Base-by-base conservation (phyloP, 2,888 invertebrate genomes). In the Stenotaenia linearis region DNA sequence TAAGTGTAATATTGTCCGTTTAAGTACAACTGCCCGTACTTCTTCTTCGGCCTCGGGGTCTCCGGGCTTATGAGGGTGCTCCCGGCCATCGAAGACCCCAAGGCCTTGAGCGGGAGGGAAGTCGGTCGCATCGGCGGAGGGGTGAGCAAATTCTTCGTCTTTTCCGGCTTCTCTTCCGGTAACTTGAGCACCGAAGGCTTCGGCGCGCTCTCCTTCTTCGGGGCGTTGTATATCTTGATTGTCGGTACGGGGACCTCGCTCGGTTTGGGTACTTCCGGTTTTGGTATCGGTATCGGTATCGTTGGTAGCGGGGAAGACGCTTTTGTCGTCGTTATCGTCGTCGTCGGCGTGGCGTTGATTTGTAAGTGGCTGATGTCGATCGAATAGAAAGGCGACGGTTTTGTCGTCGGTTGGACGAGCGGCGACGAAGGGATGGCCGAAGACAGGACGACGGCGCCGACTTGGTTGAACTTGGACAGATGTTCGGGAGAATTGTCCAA, bases 31-130 rank as follows among this genome's bases (percentile, higher is more conserved):
- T 96, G 95, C 69, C 94, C 93, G 85, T 94, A 95, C 35, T 94
- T 92, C 85, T 96, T 96, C 56, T 93, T 93, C 0, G 95, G 94
- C 18, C 96, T 88, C 10, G 96, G 96, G 0, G 96, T 96, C 86
- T 96, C 96, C 0, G 96, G 96, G 81, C 95, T 95, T 77, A 96
- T 93, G 78, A 96, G 87, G 10, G 83, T 84, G 50, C 79, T 79
- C 18, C 80, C 82, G 79, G 75, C 78, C 80, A 15, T 75, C 5
- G 81, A 82, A 1, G 78, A 78, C 9, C 81, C 56, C n/a, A 93
- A 94, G 0, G 95, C 94, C 85, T 94, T 94, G 37, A 95, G 86
- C 0, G 95, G 93, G 81, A 95, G 87, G 35, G 93, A 93, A 5
- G 92, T 93, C 0, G 95, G 95, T 80, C 95, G 89, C 7, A 81